Base-by-base conservation (phyloP, 2,888 invertebrate species). In the Achlya flavicornis region DNA sequence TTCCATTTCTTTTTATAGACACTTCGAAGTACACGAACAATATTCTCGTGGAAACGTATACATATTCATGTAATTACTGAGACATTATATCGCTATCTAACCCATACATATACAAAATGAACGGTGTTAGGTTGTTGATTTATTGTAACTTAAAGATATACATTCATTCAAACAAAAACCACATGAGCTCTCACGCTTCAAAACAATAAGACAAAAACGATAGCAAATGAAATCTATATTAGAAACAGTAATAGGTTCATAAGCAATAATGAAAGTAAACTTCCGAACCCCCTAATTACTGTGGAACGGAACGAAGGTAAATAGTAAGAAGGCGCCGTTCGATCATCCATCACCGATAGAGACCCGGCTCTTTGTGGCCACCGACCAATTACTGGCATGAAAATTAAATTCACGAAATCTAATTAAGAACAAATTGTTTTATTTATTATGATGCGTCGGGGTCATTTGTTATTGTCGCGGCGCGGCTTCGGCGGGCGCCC, bases 391-490 rank as follows among this genome's bases (percentile, higher is more conserved):
- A 93, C 93, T 79, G 89, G 87, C 93, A 93, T 93, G 93, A 93
- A 93, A 93, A 93, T 93, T 93, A 93, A 93, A 93, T 93, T 93
- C 93, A 93, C 93, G 92, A 93, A 93, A 93, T 93, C 93, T 93
- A 93, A 93, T 93, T 93, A 93, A 92, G 91, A 92, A 92, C 91
- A 93, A 93, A 93, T 93, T 93, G 93, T 93, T 93, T 93, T 93
- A 93, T 93, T 93, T 93, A 93, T 93, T 93, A 93, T 93, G 93
- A 93, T 93, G 92, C 92, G 92, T 90, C 78, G 87, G 79, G 90
- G 92, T 92, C 92, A 93, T 93, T 93, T 92, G 92, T 93, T 89
- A 86, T 83, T 89, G 93, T 93, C 93, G 89, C 81, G 74, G 76
- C 71, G 80, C 71, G 77, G 76, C 82, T 76, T 80, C 78, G 79